Conservation (phyloP, 2,113 vertebrate species). For the Irena cyanogastra region DNA sequence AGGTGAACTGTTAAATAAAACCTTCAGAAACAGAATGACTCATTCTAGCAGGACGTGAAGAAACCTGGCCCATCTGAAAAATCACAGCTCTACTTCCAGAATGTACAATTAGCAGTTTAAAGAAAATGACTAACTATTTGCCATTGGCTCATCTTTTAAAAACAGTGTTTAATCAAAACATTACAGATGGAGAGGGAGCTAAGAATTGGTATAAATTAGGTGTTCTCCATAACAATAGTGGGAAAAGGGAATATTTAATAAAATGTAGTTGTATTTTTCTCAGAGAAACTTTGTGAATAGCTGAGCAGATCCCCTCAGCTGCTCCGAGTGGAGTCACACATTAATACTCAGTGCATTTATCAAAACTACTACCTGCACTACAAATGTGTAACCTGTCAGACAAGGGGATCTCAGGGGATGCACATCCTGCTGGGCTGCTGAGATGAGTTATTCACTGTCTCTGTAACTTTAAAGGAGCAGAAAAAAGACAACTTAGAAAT, state of each 20-base stretch:
- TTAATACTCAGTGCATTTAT: not conserved
- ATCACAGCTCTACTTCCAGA: not conserved
- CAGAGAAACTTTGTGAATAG: not conserved
- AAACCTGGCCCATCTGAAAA: not conserved
- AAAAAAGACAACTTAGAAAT: not conserved
- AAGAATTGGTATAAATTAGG: not conserved
- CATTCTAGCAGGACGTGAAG: not conserved
- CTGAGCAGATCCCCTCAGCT: not conserved
- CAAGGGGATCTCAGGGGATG: not conserved
- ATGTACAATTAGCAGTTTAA: not conserved
- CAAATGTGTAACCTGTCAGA: not conserved
- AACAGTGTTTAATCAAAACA: not conserved
- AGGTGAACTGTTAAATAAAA: not conserved
- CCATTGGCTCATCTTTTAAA: not conserved
- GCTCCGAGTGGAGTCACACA: not conserved
- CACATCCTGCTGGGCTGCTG: not conserved
- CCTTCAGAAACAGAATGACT: not conserved
- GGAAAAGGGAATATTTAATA: not conserved
- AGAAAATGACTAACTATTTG: not conserved
- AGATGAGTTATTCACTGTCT: not conserved
- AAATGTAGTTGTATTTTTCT: not conserved
- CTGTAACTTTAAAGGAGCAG: not conserved
- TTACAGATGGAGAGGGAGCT: not conserved
- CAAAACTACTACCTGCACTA: not conserved
- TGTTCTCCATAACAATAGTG: not conserved